phyloP scores from a whole-genome alignment of 2,888 invertebrate genomes.

The Fissipunctia ypsillon region DNA sequence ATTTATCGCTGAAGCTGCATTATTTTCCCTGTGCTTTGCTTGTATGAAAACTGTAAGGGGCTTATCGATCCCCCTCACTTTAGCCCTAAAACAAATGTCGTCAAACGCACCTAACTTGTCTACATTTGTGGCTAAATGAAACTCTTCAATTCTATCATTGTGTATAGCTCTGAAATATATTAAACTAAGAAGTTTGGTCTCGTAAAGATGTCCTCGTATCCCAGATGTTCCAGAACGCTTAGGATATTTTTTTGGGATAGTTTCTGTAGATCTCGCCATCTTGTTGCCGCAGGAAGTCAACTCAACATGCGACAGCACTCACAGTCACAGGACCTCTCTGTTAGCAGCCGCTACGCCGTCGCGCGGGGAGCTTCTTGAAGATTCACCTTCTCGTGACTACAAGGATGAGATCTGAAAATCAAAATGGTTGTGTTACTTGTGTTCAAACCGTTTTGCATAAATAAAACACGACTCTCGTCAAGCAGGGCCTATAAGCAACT shows the following conservation, averaged over 20 bases:
- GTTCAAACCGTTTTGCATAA: background rate
- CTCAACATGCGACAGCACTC: background rate
- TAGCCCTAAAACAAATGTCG: constrained; percentile 54
- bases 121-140: constrained; percentile 58
- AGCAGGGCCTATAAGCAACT: background rate
- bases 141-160: constrained; percentile 37
- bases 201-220: constrained; percentile 53
- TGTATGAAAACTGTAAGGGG: constrained; percentile 26
- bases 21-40: constrained; percentile 31
- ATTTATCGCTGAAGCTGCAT: background rate
- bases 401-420: background rate
- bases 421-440: background rate
- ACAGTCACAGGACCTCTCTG: no score
- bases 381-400: background rate
- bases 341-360: no score
- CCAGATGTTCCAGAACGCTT: constrained; percentile 44
- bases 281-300: background rate
- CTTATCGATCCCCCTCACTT: background rate
- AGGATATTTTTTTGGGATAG: background rate
- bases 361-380: background rate
- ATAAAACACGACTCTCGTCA: background rate
- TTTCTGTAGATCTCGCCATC: constrained; percentile 6
- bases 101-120: constrained; percentile 56
- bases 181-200: constrained; percentile 57
- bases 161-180: constrained; percentile 49